Evolutionary conservation across 1,140 invertebrate genomes (phyloP).

Genomic region (Drosophila auraria): DNA sequence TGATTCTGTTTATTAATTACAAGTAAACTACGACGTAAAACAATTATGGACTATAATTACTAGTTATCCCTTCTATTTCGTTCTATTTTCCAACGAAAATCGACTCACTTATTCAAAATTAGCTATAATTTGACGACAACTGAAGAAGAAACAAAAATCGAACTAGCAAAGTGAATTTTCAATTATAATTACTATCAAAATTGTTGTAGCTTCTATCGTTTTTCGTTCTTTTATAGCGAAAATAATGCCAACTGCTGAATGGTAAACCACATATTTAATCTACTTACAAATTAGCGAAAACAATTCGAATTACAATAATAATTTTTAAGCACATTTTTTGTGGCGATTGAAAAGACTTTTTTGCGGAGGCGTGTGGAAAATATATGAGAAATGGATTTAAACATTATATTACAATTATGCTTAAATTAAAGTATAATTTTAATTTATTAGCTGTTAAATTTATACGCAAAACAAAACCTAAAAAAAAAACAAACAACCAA

Average conservation of each 20-base stretch:
- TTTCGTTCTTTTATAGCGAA: slow-evolving; percentile 52
- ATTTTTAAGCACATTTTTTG: slow-evolving; percentile 72
- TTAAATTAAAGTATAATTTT: slow-evolving; percentile 82
- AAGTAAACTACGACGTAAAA: slow-evolving; percentile 57
- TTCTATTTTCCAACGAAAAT: slow-evolving; percentile 47
- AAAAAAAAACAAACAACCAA: slow-evolving; percentile 57
- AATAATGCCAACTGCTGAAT: slow-evolving; percentile 48
- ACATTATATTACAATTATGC: slow-evolving; percentile 75
- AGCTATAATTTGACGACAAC: slow-evolving; percentile 54
- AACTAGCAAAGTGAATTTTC: slow-evolving; percentile 35
- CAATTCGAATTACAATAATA: slow-evolving; percentile 75
- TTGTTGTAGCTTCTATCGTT: slow-evolving; percentile 50
- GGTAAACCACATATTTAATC: slow-evolving; percentile 44
- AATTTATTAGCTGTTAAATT: slow-evolving; percentile 82
- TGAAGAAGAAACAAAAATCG: slow-evolving; percentile 38
- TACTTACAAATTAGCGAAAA: slow-evolving; percentile 57
- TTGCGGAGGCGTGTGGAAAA: slow-evolving; percentile 55
- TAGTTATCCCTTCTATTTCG: slow-evolving; percentile 46
- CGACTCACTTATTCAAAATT: slow-evolving; percentile 63
- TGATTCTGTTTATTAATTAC: slow-evolving; percentile 77
- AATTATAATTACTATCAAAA: slow-evolving; percentile 30
- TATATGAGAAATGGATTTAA: slow-evolving; percentile 65
- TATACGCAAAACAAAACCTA: slow-evolving; percentile 71
- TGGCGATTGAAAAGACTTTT: slow-evolving; percentile 81
- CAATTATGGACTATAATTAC: slow-evolving; percentile 42